Percentiles rank a stretch among this genome's conserved stretches.
These are phyloP conservation scores for Emys orbicularis DNA, from an alignment of 2,797 vertebrate species.

Conservation along the genomic window DNA sequence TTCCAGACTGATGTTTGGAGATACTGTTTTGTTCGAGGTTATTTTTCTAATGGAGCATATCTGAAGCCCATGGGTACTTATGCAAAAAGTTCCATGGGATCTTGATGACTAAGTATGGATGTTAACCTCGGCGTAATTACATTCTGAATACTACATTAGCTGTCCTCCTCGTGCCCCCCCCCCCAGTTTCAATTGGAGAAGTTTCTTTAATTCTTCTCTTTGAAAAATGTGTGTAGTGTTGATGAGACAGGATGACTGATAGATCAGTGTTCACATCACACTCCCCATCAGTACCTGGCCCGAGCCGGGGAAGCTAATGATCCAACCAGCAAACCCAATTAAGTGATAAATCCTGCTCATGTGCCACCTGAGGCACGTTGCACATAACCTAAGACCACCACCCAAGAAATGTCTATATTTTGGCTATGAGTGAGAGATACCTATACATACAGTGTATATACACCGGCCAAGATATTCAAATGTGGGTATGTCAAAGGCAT, in stretches of 20 bases:
- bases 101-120: too few species aligned
- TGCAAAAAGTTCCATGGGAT: too few species aligned
- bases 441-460: not conserved
- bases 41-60: not conserved
- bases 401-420: accelerated
- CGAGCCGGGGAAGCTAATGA: too few species aligned
- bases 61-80: not conserved
- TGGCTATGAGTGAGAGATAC: not conserved
- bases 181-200: accelerated
- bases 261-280: too few species aligned
- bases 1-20: not conserved
- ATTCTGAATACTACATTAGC: not conserved
- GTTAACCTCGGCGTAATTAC: not conserved
- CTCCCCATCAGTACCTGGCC: too few species aligned
- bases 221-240: accelerated
- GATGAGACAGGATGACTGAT: not conserved
- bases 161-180: not conserved
- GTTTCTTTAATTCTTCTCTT: not conserved
- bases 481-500: too few species aligned
- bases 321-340: too few species aligned
- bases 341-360: too few species aligned
- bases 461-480: accelerated
- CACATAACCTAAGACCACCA: too few species aligned
- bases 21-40: too few species aligned
- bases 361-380: too few species aligned